phyloP scores from a whole-genome alignment of 2,797 vertebrate genomes.

The Glossophaga mutica region DNA sequence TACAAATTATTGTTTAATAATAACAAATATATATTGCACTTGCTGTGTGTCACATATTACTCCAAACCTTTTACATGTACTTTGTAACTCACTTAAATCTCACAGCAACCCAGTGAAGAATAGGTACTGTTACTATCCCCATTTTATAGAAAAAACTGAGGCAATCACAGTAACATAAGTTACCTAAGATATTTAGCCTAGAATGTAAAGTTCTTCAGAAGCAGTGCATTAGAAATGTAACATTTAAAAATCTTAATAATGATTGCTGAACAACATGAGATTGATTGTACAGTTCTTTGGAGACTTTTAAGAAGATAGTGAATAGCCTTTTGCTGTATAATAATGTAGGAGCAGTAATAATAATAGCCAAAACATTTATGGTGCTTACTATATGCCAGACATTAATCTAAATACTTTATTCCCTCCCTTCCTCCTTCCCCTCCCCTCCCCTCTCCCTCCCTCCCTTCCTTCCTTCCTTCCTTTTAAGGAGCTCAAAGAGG shows the following conservation, averaged over 20 bases:
- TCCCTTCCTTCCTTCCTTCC: too few species aligned
- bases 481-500: background rate
- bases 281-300: background rate
- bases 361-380: background rate
- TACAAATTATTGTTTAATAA: conserved; percentile 2
- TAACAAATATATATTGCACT: background rate
- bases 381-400: background rate
- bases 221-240: background rate
- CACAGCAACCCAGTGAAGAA: background rate
- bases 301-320: background rate
- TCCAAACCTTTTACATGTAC: background rate
- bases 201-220: background rate
- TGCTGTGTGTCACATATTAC: background rate
- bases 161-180: background rate
- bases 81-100: background rate
- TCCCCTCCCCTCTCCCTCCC: too few species aligned
- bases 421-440: background rate
- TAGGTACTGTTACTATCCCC: background rate
- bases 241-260: conserved; percentile 14
- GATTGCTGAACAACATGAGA: background rate
- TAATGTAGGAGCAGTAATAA: background rate
- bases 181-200: background rate
- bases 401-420: background rate
- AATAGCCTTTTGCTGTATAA: background rate
- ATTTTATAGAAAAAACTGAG: conserved; percentile 15